phyloP scores from a whole-genome alignment of 2,797 vertebrate genomes.

The Sardinella longiceps region DNA sequence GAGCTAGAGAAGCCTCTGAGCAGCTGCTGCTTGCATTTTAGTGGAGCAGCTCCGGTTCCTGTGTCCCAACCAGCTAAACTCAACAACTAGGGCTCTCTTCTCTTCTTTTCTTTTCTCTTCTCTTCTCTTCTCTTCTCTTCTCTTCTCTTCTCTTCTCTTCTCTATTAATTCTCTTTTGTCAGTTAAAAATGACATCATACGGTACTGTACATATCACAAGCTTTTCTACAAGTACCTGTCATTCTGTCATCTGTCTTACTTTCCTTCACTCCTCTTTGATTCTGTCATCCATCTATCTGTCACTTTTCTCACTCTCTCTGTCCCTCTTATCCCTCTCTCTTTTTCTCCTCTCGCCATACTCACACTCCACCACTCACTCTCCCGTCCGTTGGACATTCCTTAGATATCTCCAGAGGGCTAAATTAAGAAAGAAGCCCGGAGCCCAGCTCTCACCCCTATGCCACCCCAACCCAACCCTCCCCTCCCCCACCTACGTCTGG shows the following conservation, averaged over 20 bases:
- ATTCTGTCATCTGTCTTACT: not conserved
- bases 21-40: not conserved
- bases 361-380: conserved; percentile 35
- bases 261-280: not conserved
- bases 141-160: not conserved
- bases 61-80: not conserved
- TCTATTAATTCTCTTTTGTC: no score
- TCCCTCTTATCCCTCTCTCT: not conserved
- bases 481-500: conserved; percentile 30
- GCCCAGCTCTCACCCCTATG: conserved; percentile 18
- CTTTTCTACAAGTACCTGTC: no score
- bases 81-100: not conserved
- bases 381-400: conserved; percentile 75
- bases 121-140: no score
- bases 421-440: conserved; percentile 47
- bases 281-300: not conserved
- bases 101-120: not conserved
- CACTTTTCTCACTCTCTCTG: conserved; percentile 25
- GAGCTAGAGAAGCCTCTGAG: conserved; percentile 20
- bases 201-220: no score
- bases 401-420: conserved; percentile 74
- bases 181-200: not conserved
- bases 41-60: not conserved
- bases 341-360: not conserved
- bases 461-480: conserved; percentile 31